Evolutionary conservation across 1,140 invertebrate genomes (phyloP).

Genomic region (Drosophila orosa): DNA sequence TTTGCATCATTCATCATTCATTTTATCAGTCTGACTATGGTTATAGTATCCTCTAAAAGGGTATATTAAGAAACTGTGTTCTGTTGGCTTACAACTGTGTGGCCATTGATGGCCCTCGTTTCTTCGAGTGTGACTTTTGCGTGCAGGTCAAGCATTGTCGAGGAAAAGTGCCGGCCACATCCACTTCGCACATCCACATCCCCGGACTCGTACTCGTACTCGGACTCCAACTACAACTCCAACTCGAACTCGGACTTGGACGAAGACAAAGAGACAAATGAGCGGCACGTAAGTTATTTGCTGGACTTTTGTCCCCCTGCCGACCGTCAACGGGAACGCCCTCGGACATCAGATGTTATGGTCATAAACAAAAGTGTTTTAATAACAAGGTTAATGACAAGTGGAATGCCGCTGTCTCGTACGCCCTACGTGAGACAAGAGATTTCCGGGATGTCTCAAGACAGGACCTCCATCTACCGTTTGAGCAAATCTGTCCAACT

Average conservation of each 20-base stretch:
- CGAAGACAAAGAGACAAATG: constrained; percentile 66
- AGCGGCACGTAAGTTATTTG: constrained; percentile 82
- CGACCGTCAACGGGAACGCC: constrained; percentile 6
- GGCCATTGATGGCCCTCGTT: background rate
- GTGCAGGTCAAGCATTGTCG: constrained; percentile 33
- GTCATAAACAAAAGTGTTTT: constrained; percentile 83
- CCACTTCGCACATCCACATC: constrained; percentile 13
- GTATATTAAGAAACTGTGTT: too few relatives aligned
- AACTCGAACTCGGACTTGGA: background rate
- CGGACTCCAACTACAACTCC: background rate
- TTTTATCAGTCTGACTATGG: too few relatives aligned
- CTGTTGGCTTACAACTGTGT: background rate
- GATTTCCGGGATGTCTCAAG: constrained; percentile 19
- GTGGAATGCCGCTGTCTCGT: constrained; percentile 63
- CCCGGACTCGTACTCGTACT: background rate
- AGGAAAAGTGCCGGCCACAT: constrained; percentile 16
- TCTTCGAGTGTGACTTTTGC: constrained; percentile 25
- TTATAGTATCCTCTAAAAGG: too few relatives aligned
- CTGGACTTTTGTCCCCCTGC: constrained; percentile 46
- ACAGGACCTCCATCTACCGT: constrained; percentile 18
- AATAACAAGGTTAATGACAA: constrained; percentile 84
- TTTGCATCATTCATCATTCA: too few relatives aligned
- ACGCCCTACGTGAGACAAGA: constrained; percentile 52
- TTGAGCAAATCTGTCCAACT: constrained; percentile 54
- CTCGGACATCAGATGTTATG: constrained; percentile 80